Conservation (phyloP, 2,888 invertebrate genomes). For the Noctua janthe region DNA sequence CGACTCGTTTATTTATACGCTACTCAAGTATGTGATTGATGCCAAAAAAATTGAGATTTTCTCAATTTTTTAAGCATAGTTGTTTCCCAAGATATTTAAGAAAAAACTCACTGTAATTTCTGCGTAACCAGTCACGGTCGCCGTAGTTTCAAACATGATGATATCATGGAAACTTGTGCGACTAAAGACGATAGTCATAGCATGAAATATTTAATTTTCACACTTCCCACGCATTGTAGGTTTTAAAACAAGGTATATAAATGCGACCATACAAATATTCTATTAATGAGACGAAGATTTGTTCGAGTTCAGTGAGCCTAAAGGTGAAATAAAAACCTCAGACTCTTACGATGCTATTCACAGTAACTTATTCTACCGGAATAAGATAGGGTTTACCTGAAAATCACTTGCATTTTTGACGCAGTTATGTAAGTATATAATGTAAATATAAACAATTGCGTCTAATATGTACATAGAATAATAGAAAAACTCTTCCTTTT, state of each 20-base stretch:
- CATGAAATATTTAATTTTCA: constrained; percentile 58
- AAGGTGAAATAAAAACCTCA: neutral
- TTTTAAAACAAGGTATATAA: constrained; percentile 44
- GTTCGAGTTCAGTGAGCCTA: neutral
- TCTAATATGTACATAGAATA: neutral
- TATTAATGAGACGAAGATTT: neutral
- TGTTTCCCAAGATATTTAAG: neutral
- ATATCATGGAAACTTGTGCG: constrained; percentile 44
- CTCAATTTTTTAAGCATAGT: neutral
- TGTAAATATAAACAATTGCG: neutral
- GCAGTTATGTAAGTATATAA: neutral
- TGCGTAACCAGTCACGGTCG: constrained; percentile 17
- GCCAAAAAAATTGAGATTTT: neutral
- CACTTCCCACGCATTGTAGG: constrained; percentile 49
- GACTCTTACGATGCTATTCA: neutral
- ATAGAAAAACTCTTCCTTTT: neutral
- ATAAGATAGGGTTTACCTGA: neutral
- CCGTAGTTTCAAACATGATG: constrained; percentile 31
- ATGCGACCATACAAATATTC: neutral
- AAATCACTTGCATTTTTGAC: neutral
- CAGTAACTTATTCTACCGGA: neutral
- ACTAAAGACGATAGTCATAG: constrained; percentile 45
- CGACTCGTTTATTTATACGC: neutral
- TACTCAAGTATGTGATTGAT: neutral
- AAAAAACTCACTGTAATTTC: constrained; percentile 23